These are phyloP conservation scores for Plectropomus leopardus DNA, from an alignment of 2,113 vertebrate genomes.

Conservation along the genomic window DNA sequence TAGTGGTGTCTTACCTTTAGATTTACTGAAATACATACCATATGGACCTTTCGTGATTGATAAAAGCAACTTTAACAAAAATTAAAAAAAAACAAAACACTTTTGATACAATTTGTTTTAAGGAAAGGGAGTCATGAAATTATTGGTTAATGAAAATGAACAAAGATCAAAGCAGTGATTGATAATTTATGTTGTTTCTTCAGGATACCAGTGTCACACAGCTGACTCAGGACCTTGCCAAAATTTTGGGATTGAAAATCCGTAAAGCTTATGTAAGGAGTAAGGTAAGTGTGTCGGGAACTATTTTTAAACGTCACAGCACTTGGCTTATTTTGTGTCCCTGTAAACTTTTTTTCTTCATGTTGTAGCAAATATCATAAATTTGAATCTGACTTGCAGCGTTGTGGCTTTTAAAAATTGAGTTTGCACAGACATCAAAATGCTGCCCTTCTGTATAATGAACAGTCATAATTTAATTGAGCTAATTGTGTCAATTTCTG, in stretches of 20 bases:
- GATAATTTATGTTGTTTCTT: slow-evolving; percentile 32
- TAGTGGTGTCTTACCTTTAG: too few species aligned
- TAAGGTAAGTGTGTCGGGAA: slow-evolving; percentile 85
- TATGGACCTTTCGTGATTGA: not conserved
- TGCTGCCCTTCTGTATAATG: not conserved
- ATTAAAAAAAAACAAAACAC: not conserved
- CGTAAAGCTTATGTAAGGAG: slow-evolving; percentile 96
- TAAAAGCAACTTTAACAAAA: not conserved
- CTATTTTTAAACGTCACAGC: not conserved
- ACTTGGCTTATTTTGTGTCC: not conserved
- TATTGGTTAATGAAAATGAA: not conserved
- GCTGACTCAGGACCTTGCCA: slow-evolving; percentile 95
- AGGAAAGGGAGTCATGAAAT: not conserved
- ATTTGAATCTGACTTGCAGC: not conserved
- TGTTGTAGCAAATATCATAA: not conserved
- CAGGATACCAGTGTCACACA: slow-evolving; percentile 95
- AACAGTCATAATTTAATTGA: not conserved
- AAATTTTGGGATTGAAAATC: slow-evolving; percentile 96
- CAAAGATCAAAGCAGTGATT: not conserved
- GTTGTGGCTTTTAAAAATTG: not conserved
- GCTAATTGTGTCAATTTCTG: not conserved
- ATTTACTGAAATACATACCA: too few species aligned
- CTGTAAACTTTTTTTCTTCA: not conserved
- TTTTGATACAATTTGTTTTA: not conserved
- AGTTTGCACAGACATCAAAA: not conserved